Conservation (phyloP, 2,888 invertebrate genomes). For the Dysmachus trigonus region DNA sequence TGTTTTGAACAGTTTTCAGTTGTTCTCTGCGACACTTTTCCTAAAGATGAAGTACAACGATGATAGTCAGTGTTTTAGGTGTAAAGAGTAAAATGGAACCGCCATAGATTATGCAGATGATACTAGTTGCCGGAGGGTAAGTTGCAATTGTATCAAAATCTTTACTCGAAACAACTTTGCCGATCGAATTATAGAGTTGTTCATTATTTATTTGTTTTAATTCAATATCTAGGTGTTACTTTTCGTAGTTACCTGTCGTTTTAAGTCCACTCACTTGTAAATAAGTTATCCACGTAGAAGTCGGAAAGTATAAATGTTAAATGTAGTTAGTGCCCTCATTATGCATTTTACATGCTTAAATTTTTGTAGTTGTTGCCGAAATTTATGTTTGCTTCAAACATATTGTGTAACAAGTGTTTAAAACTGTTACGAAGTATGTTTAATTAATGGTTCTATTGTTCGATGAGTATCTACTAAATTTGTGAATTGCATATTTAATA, state of each 20-base stretch:
- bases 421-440: background rate
- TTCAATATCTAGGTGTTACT: background rate
- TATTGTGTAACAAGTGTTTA: background rate
- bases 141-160: conserved; percentile 51
- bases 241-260: background rate
- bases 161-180: conserved; percentile 8
- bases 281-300: background rate
- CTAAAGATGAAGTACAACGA: background rate
- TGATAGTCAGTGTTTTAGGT: conserved; percentile 18
- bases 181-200: background rate
- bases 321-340: background rate
- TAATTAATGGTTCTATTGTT: background rate
- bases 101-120: conserved; percentile 62
- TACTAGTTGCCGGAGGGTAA: conserved; percentile 65
- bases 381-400: background rate
- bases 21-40: background rate
- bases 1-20: background rate
- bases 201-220: background rate
- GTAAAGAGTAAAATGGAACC: conserved; percentile 48
- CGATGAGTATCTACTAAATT: background rate
- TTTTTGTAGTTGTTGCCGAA: background rate
- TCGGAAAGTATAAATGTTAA: background rate
- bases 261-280: background rate
- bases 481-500: background rate
- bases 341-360: background rate